Base-by-base conservation (phyloP, 2,797 vertebrate genomes). In the Saxicola maurus region DNA sequence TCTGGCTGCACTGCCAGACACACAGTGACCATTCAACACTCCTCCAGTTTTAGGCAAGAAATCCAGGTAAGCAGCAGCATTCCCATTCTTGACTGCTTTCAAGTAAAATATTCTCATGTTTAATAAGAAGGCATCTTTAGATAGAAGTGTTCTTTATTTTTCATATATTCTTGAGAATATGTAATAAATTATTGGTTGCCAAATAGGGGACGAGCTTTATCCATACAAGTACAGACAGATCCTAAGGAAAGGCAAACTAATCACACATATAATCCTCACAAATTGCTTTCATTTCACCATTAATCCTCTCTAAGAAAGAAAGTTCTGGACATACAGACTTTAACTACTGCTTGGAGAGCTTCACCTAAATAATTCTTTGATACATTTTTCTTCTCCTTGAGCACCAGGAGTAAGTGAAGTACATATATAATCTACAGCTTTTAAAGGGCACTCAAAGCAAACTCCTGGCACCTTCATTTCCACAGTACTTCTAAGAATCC, bases 141-240 rank as follows among this genome's bases (percentile, higher is more conserved):
- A 21, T 11, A 37, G 48, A 76, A 45, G n/a, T 10, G 9, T n/a
- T 69, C 30, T 49, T 60, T 28, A 51, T 46, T 67, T 83, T 69
- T 43, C 42, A 27, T 31, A 62, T 17, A 35, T 94, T 68, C 92
- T 98, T 95, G 93, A 53, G 92, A 96, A 90, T 82, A 72, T 86
- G 96, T 95, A 98, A 97, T 95, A 97, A 96, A 97, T 96, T 95
- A 96, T 95, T 96, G 97, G 95, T 95, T 96, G 97, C 96, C 96
- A 97, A 97, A 97, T 73, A 72, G 68, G 60, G 89, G 90, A 95
- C 96, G 94, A 92, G 92, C 91, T 89, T 95, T 85, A 79, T 72
- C 95, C 91, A 89, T 24, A 87, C 46, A 76, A 38, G 51, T 31
- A 83, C 78, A 92, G 92, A 86, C 3, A 17, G 67, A 89, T 76